Percentiles rank a stretch among this genome's conserved stretches.
Conservation (phyloP, 2,113 vertebrate genomes). For the Trichomycterus rosablanca region DNA sequence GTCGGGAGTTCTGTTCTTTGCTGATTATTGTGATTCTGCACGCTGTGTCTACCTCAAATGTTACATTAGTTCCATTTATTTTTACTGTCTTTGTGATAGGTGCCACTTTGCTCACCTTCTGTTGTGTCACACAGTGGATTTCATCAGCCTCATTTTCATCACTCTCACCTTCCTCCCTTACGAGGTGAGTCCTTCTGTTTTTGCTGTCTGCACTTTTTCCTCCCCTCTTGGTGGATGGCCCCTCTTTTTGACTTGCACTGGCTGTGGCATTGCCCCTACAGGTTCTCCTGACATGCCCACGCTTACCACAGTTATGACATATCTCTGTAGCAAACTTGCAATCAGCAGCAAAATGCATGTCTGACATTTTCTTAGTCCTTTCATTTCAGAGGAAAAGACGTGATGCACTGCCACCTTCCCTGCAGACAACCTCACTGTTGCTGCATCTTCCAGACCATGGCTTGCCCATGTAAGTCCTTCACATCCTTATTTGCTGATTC, state of each 20-base stretch:
- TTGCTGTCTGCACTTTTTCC: too few species aligned
- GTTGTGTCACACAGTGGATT: not conserved
- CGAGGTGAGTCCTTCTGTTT: too few species aligned
- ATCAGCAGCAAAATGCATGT: conserved; percentile 10
- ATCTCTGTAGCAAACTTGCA: too few species aligned
- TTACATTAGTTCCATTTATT: conserved; percentile 3
- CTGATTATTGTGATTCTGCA: conserved; percentile 23
- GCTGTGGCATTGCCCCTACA: not conserved
- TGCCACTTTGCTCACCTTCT: too few species aligned
- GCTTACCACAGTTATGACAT: too few species aligned
- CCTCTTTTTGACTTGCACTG: not conserved
- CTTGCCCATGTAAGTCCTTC: too few species aligned
- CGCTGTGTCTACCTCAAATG: conserved; percentile 22
- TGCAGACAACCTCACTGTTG: not conserved
- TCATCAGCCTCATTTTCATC: not conserved
- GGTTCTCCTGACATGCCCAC: too few species aligned
- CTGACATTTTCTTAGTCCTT: not conserved
- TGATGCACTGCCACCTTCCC: too few species aligned
- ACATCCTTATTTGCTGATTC: too few species aligned
- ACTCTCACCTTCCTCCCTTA: conserved; percentile 9
- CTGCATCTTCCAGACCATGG: not conserved
- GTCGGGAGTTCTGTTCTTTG: conserved; percentile 10
- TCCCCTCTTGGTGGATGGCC: not conserved
- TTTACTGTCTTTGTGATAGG: not conserved
- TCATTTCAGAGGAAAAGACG: not conserved